Percentiles rank a stretch among this genome's conserved stretches.
Evolutionary conservation across 2,113 vertebrate genomes (phyloP).

Genomic region (Poicephalus meyeri): DNA sequence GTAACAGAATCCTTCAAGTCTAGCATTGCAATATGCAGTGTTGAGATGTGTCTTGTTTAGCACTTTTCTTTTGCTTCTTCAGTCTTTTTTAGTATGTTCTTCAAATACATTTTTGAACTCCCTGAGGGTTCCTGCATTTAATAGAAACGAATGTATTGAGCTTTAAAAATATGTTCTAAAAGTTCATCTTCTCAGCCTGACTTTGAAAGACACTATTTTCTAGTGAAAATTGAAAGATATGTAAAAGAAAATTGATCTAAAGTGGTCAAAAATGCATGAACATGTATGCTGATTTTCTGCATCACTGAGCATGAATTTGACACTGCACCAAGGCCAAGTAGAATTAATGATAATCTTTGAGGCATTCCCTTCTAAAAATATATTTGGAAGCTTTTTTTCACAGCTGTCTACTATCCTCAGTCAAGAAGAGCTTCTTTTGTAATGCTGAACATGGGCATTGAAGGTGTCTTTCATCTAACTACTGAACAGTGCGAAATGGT

Average conservation of each 20-base stretch:
- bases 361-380: conserved; percentile 57
- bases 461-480: neutral
- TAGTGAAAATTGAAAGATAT: neutral
- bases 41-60: neutral
- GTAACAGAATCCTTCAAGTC: neutral
- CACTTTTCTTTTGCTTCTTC: neutral
- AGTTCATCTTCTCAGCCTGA: neutral
- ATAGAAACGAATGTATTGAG: neutral
- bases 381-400: neutral
- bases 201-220: neutral
- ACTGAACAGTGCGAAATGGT: neutral
- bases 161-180: neutral
- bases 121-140: neutral
- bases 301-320: neutral
- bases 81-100: neutral
- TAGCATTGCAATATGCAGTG: neutral
- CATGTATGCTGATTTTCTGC: neutral
- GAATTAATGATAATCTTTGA: neutral
- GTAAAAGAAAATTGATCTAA: neutral
- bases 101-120: neutral
- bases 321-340: neutral
- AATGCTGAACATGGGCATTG: neutral
- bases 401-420: neutral
- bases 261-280: neutral
- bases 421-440: neutral